Base-by-base conservation (phyloP, 2,113 vertebrate genomes). In the Entosphenus tridentatus region DNA sequence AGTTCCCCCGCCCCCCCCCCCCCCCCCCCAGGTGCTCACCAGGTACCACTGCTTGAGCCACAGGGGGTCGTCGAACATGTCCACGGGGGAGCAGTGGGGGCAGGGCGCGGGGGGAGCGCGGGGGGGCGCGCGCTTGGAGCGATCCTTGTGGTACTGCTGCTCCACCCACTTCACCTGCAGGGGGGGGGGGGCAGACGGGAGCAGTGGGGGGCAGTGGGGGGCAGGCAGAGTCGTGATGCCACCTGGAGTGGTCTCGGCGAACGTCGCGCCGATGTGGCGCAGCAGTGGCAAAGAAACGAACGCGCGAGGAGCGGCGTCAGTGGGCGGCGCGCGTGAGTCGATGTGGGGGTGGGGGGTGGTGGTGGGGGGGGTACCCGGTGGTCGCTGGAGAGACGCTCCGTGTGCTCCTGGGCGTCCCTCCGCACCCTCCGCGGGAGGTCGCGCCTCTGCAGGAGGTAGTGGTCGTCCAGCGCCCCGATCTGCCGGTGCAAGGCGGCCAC, bases 41-140 rank as follows among this genome's bases (percentile, higher is more conserved):
- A 98, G 78, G 72, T 98, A 98, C 93, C 93, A 98, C 78, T 98
- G 93, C 73, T 88, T 86, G 74, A 84, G 88, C 92, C 92, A 98
- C 93, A 98, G 92, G 2, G 90, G 92, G 68, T 98, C 93, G 7
- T 89, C 87, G 72, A 98, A 98, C 72, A 95, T 83, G 70, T 88
- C 84, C 72, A 86, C 79, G 70, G 83, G 88, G 0, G 81, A 73
- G 67, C 82, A 84, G 62, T 82, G 79, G 67, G 72, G 73, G 72
- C 83, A 87, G 70, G 79, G 10, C 39, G 39, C 39, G 39, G 39
- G 39, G 39, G 39, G 39, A 1, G 39, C 75, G 72, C 75, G 74
- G 39, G 83, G 1, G 0, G 77, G 70, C 1, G 81, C 84, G 54
- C 91, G 83, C 72, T 93, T 96, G 67, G 68, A 83, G 73, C 93